Conservation (phyloP, 2,797 vertebrate species). For the Coregonus ussuriensis region DNA sequence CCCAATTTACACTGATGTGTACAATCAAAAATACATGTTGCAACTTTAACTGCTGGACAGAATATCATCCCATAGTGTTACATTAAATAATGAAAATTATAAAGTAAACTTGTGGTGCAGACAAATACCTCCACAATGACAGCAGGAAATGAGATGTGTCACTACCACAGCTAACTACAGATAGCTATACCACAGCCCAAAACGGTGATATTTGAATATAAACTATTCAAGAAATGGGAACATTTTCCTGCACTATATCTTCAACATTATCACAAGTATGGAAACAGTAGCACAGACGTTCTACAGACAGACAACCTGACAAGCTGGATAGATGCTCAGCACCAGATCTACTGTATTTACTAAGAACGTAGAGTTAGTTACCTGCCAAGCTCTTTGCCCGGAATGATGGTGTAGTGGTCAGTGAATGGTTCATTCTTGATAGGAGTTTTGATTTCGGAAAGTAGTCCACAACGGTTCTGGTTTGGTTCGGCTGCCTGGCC, state of each 20-base stretch:
- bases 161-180: background rate
- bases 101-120: too few relatives aligned
- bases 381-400: slow-evolving; percentile 88
- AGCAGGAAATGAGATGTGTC: too few relatives aligned
- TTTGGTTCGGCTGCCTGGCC: slow-evolving; percentile 25
- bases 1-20: too few relatives aligned
- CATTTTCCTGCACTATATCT: background rate
- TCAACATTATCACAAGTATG: background rate
- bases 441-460: slow-evolving; percentile 75
- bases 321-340: background rate
- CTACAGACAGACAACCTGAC: background rate
- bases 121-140: too few relatives aligned
- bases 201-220: too few relatives aligned
- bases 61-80: too few relatives aligned
- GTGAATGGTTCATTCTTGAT: slow-evolving; percentile 80
- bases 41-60: too few relatives aligned
- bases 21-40: too few relatives aligned
- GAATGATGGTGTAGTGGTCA: slow-evolving; percentile 82
- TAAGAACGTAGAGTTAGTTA: slow-evolving; percentile 38
- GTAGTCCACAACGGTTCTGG: slow-evolving; percentile 63
- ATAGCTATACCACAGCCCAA: background rate
- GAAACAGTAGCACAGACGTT: background rate
- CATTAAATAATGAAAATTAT: too few relatives aligned
- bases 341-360: background rate
- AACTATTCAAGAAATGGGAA: background rate